phyloP scores from a whole-genome alignment of 1,140 invertebrate genomes.

The Drosophila saltans region DNA sequence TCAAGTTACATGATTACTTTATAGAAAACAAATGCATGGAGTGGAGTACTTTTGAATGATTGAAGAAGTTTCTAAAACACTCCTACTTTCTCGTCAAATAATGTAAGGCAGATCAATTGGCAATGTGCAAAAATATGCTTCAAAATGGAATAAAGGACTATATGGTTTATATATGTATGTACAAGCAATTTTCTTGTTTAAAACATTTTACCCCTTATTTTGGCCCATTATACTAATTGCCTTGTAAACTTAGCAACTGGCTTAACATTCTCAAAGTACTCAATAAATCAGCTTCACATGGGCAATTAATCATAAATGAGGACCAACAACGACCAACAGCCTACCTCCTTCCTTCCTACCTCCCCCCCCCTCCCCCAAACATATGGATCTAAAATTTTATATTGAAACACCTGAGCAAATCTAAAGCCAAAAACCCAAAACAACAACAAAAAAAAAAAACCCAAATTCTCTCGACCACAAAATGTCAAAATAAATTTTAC shows the following conservation, averaged over 20 bases:
- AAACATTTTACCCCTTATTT: neutral
- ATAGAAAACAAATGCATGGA: too few species aligned
- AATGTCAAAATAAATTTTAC: slow-evolving; percentile 57
- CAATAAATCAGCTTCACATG: slow-evolving; percentile 65
- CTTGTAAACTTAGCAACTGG: slow-evolving; percentile 28
- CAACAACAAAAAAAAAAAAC: slow-evolving; percentile 16
- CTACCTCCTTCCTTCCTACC: too few species aligned
- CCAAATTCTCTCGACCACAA: slow-evolving; percentile 48
- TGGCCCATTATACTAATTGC: slow-evolving; percentile 69
- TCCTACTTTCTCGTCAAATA: too few species aligned
- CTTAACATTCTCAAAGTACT: slow-evolving; percentile 38
- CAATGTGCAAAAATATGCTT: too few species aligned
- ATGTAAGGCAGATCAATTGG: too few species aligned
- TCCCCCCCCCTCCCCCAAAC: neutral
- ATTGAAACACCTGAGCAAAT: slow-evolving; percentile 60
- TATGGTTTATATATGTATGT: too few species aligned
- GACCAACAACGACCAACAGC: neutral
- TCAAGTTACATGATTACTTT: too few species aligned
- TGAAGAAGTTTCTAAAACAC: too few species aligned
- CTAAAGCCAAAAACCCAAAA: slow-evolving; percentile 29
- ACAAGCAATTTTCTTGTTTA: too few species aligned
- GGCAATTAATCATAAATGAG: slow-evolving; percentile 67
- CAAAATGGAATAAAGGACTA: too few species aligned
- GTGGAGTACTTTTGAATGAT: too few species aligned
- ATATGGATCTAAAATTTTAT: slow-evolving; percentile 28